These are phyloP conservation scores for Psammodynastes pulverulentus DNA, from an alignment of 2,113 vertebrate genomes.

Conservation along the genomic window DNA sequence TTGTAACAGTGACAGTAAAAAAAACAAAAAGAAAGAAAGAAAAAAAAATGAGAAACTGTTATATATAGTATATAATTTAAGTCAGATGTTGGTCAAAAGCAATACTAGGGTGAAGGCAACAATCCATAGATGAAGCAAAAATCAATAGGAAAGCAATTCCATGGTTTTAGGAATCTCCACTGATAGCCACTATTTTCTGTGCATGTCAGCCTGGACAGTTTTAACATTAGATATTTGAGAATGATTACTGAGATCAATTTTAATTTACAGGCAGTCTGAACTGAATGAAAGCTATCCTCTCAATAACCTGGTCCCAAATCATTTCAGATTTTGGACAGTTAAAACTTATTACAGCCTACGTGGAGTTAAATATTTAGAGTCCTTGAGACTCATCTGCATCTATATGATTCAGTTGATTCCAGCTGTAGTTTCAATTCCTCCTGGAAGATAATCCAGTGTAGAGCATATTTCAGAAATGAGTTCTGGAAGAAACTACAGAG, in stretches of 20 bases:
- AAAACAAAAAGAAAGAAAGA: too few relatives aligned
- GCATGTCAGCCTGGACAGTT: background rate
- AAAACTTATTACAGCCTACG: background rate
- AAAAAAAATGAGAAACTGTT: background rate
- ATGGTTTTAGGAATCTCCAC: background rate
- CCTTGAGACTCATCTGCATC: background rate
- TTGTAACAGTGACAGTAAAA: background rate
- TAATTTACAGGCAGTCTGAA: background rate
- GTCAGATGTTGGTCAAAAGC: background rate
- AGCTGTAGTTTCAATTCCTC: background rate
- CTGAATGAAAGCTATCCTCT: background rate
- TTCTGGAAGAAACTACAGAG: background rate
- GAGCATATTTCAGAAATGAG: background rate
- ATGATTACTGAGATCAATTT: background rate
- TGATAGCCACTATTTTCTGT: background rate
- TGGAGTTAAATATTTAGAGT: background rate
- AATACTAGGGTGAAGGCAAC: background rate
- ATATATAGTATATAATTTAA: background rate
- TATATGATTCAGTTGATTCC: background rate
- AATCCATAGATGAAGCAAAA: background rate
- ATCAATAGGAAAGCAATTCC: background rate
- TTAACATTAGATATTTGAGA: background rate
- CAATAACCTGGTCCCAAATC: background rate
- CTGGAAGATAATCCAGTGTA: background rate
- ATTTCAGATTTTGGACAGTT: background rate